Base-by-base conservation (phyloP, 2,888 invertebrate genomes). In the Morpho deidamia region DNA sequence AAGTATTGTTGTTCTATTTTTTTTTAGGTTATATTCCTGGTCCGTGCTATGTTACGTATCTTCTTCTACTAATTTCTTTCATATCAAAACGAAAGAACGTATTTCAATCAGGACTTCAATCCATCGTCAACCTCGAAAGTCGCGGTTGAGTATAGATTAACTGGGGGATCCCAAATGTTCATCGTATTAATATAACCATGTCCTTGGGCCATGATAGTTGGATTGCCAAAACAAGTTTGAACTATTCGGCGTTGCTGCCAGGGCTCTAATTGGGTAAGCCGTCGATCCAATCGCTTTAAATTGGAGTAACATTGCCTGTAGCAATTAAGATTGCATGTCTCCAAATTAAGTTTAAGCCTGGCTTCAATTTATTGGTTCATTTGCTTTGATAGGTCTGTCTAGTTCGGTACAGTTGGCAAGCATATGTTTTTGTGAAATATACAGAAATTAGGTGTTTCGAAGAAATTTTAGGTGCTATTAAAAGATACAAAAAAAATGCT, bases 291-390 rank as follows among this genome's bases (percentile, higher is more conserved):
- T 51, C 55, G 40, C 64, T 67, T 60, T 54, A 53, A 58, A 57
- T 51, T 55, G 53, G 41, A 54, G 44, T 70, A 75, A 71, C 74
- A 74, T 70, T 69, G 72, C 71, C 69, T 65, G 63, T 65, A 71
- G 78, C 78, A 80, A 83, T 83, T 83, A 83, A 83, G 82, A 81
- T 81, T 78, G 81, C 77, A 81, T 76, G 83, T 81, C 68, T 70
- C 73, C 71, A 70, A 79, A 80, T 82, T 78, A 74, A 76, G 78
- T 79, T 78, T 68, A 67, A 76, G 71, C 72, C 71, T 62, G 63
- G 60, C 66, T 66, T 64, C 67, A 79, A 83, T 82, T 82, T 82
- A 80, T 76, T 64, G 77, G 69, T 71, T 60, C 65, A 74, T 70
- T 77, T 72, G 42, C 44, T 54, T 51, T 58, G 50, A 57, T 59